Evolutionary conservation across 2,113 vertebrate genomes (phyloP).

Genomic region (Tupaia chinensis): DNA sequence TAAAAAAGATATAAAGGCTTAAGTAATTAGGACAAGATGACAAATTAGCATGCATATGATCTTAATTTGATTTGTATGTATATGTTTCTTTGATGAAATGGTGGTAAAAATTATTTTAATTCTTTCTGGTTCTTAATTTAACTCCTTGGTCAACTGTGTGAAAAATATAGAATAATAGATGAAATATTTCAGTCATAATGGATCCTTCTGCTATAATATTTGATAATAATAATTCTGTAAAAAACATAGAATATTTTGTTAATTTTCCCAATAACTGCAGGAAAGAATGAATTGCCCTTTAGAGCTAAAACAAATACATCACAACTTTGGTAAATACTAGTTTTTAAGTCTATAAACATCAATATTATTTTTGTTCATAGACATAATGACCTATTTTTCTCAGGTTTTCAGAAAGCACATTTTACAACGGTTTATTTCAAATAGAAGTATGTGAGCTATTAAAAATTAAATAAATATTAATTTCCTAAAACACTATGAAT

Average conservation of each 20-base stretch:
- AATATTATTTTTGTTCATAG: not conserved
- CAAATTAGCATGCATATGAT: not conserved
- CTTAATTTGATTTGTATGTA: not conserved
- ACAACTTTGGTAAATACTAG: not conserved
- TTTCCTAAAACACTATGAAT: slow-evolving; percentile 29
- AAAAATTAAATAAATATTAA: slow-evolving; percentile 29
- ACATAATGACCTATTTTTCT: not conserved
- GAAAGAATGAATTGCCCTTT: not conserved
- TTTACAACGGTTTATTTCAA: not conserved
- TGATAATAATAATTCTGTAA: not conserved
- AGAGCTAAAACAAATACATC: not conserved
- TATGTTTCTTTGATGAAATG: not conserved
- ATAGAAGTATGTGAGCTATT: not conserved
- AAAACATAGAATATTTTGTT: not conserved
- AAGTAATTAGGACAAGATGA: not conserved
- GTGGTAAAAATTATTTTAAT: not conserved
- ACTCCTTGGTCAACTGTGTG: not conserved
- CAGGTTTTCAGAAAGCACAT: not conserved
- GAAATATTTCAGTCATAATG: not conserved
- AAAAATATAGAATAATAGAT: not conserved
- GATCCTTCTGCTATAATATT: not conserved
- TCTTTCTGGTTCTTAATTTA: not conserved
- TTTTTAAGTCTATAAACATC: not conserved
- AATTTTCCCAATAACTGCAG: not conserved
- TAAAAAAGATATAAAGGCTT: not conserved